Conservation (phyloP, 2,797 vertebrate genomes). For the Iguana delicatissima region DNA sequence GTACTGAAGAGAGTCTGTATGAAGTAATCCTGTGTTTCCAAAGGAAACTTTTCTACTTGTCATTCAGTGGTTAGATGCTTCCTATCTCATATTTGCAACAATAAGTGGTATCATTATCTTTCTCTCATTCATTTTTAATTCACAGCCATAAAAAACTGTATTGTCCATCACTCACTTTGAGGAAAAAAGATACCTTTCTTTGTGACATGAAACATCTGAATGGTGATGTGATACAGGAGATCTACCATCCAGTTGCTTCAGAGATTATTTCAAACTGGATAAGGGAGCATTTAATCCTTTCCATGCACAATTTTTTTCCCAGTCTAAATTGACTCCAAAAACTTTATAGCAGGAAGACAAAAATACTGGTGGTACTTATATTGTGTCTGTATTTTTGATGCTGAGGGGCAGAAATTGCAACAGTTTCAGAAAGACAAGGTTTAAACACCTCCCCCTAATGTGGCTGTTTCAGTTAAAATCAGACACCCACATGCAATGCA, state of each 20-base stretch:
- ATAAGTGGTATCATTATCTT: background rate
- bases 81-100: constrained; percentile 6
- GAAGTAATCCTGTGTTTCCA: background rate
- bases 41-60: background rate
- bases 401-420: background rate
- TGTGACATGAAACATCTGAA: background rate
- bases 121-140: constrained; percentile 1
- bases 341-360: background rate
- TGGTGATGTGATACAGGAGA: background rate
- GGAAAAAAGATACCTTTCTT: background rate
- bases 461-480: background rate
- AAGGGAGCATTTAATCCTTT: background rate
- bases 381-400: background rate
- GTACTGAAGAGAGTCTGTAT: background rate
- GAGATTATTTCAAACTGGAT: too few relatives aligned
- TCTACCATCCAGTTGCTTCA: background rate
- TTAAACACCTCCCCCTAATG: background rate
- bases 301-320: background rate
- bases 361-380: background rate
- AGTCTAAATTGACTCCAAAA: background rate
- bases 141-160: constrained; percentile 17
- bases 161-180: background rate
- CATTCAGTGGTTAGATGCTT: background rate
- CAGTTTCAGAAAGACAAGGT: background rate
- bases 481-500: too few relatives aligned